phyloP scores from a whole-genome alignment of 2,888 invertebrate species.

The Orthosia cruda region DNA sequence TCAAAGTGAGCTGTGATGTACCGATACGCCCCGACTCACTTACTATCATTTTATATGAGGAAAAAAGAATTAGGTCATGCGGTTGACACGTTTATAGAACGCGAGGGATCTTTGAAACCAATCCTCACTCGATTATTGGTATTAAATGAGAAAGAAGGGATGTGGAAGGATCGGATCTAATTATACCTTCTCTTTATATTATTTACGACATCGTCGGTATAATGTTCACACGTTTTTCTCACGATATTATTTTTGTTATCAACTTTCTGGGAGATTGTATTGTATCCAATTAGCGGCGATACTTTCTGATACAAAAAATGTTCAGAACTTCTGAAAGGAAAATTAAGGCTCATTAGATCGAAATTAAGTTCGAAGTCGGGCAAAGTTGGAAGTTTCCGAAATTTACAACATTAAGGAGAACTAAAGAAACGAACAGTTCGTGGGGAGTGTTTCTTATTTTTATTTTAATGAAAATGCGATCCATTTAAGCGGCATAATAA shows the following conservation, averaged over 20 bases:
- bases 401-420: conserved; percentile 59
- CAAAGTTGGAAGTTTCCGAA: conserved; percentile 54
- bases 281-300: conserved; percentile 32
- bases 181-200: conserved; percentile 57
- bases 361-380: conserved; percentile 59
- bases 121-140: conserved; percentile 69
- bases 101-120: conserved; percentile 60
- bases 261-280: conserved; percentile 49
- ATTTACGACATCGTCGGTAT: conserved; percentile 20
- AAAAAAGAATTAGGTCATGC: conserved; percentile 69
- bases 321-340: conserved; percentile 53
- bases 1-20: conserved; percentile 55
- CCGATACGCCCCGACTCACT: conserved; percentile 15
- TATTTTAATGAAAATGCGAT: conserved; percentile 47
- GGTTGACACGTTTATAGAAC: conserved; percentile 63
- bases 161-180: conserved; percentile 60
- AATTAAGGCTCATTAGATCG: conserved; percentile 65
- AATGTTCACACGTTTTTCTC: conserved; percentile 26
- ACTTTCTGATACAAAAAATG: conserved; percentile 57
- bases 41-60: conserved; percentile 52
- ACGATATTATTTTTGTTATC: conserved; percentile 24
- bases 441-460: conserved; percentile 27
- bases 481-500: conserved; percentile 53
- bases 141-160: conserved; percentile 68
- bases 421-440: conserved; percentile 35